Evolutionary conservation across 2,797 vertebrate genomes (phyloP).

Genomic region (Vireo griseus): DNA sequence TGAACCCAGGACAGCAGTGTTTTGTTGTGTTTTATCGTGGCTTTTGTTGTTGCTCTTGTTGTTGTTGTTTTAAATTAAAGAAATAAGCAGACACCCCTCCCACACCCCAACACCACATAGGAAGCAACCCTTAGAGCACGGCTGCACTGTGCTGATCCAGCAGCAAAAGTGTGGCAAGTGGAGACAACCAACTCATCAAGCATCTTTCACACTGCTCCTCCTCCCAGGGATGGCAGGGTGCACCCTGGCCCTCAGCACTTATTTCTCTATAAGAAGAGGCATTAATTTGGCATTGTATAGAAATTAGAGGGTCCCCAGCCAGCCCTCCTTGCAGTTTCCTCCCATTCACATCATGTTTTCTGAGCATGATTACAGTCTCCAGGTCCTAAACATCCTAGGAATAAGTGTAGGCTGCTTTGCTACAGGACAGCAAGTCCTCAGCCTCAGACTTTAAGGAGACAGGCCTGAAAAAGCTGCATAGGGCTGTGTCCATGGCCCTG

Average conservation of each 20-base stretch:
- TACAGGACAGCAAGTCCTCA: background rate
- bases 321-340: background rate
- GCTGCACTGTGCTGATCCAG: background rate
- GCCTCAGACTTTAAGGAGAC: background rate
- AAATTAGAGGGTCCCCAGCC: background rate
- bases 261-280: background rate
- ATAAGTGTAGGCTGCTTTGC: background rate
- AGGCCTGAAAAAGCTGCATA: background rate
- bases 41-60: background rate
- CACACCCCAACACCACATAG: rapidly evolving
- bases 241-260: background rate
- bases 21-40: background rate
- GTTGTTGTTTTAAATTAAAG: background rate
- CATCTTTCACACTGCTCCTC: background rate
- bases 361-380: background rate
- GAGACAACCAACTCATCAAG: background rate
- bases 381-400: background rate
- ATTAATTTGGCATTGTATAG: background rate
- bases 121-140: background rate
- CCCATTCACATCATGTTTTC: background rate
- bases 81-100: background rate
- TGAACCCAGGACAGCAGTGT: background rate
- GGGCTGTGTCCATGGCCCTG: background rate
- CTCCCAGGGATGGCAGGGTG: background rate
- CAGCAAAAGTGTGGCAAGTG: background rate